Evolutionary conservation across 2,888 invertebrate genomes (phyloP).

Genomic region (Ditylenchus weischeri): DNA sequence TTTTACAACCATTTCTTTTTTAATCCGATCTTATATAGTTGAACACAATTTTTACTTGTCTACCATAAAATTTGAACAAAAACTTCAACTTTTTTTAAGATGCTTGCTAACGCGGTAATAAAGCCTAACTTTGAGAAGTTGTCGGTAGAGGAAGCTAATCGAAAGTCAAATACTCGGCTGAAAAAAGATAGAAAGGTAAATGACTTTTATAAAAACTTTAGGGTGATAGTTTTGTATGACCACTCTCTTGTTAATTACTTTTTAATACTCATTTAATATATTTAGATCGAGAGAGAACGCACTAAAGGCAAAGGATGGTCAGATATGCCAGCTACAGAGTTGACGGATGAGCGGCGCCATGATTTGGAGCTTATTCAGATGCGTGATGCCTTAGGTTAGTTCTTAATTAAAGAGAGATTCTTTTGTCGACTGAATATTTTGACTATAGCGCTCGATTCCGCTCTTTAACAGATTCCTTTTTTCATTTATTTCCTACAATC

Average conservation of each 20-base stretch:
- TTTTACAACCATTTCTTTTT: too few species aligned
- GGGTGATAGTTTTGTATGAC: too few species aligned
- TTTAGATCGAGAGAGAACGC: slow-evolving; percentile 71
- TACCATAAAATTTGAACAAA: too few species aligned
- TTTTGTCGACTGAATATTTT: too few species aligned
- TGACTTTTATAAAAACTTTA: too few species aligned
- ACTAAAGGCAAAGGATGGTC: slow-evolving; percentile 86
- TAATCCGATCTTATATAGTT: too few species aligned
- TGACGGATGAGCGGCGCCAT: slow-evolving; percentile 81
- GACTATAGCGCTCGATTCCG: too few species aligned
- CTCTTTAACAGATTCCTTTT: too few species aligned
- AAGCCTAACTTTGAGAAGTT: slow-evolving; percentile 37
- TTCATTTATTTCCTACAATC: too few species aligned
- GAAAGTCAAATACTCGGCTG: slow-evolving; percentile 32
- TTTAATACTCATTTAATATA: not conserved
- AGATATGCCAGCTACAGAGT: slow-evolving; percentile 76
- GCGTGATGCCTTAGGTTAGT: slow-evolving; percentile 72
- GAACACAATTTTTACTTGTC: too few species aligned
- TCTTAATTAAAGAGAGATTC: not conserved
- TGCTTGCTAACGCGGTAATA: slow-evolving; percentile 37
- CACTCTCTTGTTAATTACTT: too few species aligned
- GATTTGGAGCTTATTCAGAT: slow-evolving; percentile 86
- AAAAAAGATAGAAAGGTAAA: slow-evolving; percentile 31
- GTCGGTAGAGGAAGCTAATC: slow-evolving; percentile 29
- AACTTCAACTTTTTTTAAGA: slow-evolving; percentile 22